Evolutionary conservation across 2,797 vertebrate genomes (phyloP), one percentile per base, ranked within the genome.

Genomic region (Adelosebastes latens): DNA sequence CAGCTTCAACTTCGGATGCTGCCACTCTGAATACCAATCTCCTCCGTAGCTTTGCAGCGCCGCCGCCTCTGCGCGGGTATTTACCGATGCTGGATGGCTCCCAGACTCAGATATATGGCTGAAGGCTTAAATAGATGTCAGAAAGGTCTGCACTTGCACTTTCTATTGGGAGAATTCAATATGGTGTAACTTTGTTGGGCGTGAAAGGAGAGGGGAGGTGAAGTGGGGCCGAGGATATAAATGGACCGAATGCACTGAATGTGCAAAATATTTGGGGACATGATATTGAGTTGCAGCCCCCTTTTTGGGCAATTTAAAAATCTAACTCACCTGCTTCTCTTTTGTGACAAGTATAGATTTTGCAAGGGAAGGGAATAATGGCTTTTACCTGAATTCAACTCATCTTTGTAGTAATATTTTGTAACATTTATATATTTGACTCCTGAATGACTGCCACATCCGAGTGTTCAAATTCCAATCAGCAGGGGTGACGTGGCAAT

Each of bases 1-100:
- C 89, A 63, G 76, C 90, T 79, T 87, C 63, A 88, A 80, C 85
- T 88, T 86, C 42, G 81, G 77, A 73, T 63, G 79, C 72, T 72
- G 81, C 75, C 65, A 67, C 74, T 79, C 59, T 82, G 90, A 93
- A 92, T 93, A 85, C 83, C 81, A 91, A 89, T 88, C 79, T 85
- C 10, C 34, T 79, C 46, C 76, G 77, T 74, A 74, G 80, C 11
- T 70, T 56, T 85, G 82, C 64, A 55, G 71, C 39, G 27, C 63
- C n/a, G 31, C 83, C 88, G 83, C 76, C 66, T 80, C 70, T 86
- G 74, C 74, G 56, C 14, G 27, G 66, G 80, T 89, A 84, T 93
- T 88, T 91, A 88, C 82, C 18, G 24, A 79, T 69, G n/a, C 80
- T 91, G 91, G 85, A 87, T 55, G 52, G 53, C 52, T 55, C 88